Evolutionary conservation across 2,888 invertebrate genomes (phyloP), one percentile per base, ranked within the genome.

Genomic region (Catotricha subobsoleta): DNA sequence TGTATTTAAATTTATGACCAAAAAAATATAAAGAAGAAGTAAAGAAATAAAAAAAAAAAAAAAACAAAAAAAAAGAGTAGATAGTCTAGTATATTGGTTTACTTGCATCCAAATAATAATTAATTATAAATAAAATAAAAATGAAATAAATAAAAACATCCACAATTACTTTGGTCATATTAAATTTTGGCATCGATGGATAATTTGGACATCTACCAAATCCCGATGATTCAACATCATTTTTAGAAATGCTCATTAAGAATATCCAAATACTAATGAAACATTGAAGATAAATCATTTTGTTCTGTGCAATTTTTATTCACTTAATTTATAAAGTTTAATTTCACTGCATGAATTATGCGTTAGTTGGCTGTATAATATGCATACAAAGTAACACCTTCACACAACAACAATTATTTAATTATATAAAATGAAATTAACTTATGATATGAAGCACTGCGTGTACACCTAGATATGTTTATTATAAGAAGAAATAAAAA

Each of bases 141-240:
- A 25, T 25, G 25, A 25, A n/a, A n/a, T 6, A 25, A 10, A 25
- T 8, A 25, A 25, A n/a, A 10, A 35, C 7, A 20, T 18, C 3
- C 8, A 5, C 3, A 20, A 9, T 71, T 57, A 79, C 80, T 63
- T 66, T 67, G 45, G 67, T 67, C 47, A 76, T 64, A 52, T 78
- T 72, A 52, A 77, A 77, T 58, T 73, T 65, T 28, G 72, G 69
- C 58, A 78, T 67, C 49, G 72, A 68, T 39, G 71, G 71, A 56
- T 76, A 72, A 48, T 71, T 68, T 5, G 79, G 79, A 51, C 80
- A 80, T 52, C 67, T 70, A 46, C 80, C 79, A 31, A 79, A 62
- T 34, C 76, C 77, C 2, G 41, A 41, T 15, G 39, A n/a, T n/a
- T 16, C 31, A 15, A 16, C 5, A 5, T 7, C 31, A 6, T 5